Base-by-base conservation (phyloP, 2,113 vertebrate species). In the Cyrtonyx montezumae region DNA sequence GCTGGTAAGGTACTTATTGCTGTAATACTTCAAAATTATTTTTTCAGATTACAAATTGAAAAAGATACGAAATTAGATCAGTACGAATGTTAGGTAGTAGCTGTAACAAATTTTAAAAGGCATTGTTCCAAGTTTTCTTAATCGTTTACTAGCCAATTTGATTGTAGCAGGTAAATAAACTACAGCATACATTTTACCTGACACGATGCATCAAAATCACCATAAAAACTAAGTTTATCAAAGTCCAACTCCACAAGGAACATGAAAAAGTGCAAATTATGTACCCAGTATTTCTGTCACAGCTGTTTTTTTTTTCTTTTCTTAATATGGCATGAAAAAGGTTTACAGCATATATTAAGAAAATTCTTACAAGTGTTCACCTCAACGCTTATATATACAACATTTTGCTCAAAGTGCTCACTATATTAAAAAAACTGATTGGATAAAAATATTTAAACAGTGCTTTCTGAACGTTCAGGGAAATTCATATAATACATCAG, bases 211-310 rank as follows among this genome's bases (percentile, higher is more conserved):
- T 97, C 96, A 97, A 97, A 97, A 97, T 97, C 94, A 96, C 95
- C 95, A 96, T 98, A 98, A 97, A 98, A 98, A 97, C 84, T 95
- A 92, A 82, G 94, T 97, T 98, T 97, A 98, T 97, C 97, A 98
- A 98, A 98, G 96, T 97, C 97, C 96, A 95, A 89, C 95, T 98
- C 96, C 91, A 95, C 91, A 91, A 97, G 79, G 69, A 98, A 96
- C 94, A 97, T 94, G 91, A 97, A 97, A 97, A 97, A 97, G 96
- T 97, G 97, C 97, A 98, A 97, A 97, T 96, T 97, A 97, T 96
- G 91, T 97, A 97, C 94, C 96, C 97, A 96, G 96, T 93, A 97
- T 95, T 95, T 95, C 92, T 94, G 90, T 96, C 92, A 97, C 86
- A 94, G 58, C 89, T 96, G 90, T 70, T 90, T 96, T 40, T 40